Base-by-base conservation (phyloP, 2,797 vertebrate species). In the Rachycentron canadum region DNA sequence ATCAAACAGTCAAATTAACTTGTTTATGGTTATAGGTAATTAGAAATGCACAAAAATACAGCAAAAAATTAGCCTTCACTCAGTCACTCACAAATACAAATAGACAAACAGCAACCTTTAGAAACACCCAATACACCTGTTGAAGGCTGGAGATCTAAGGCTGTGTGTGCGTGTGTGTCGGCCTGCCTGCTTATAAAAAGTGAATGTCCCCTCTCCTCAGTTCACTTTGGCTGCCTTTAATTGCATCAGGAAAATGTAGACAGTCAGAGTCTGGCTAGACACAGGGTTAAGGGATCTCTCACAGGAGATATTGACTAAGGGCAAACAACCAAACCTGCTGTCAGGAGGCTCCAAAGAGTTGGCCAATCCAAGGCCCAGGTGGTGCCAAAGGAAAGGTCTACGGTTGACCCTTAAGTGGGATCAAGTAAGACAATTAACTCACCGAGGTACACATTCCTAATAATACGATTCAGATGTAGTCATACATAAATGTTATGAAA, bases 181-280 rank as follows among this genome's bases (percentile, higher is more conserved):
- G 50, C 28, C 53, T 53, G 49, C 17, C 13, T 0, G 0, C 60
- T 62, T 32, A 50, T 67, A 34, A 38, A 68, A 75, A 43, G 69
- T 26, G 45, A 58, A 67, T 45, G 65, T 19, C 61, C 72, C 14
- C 28, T n/a, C 11, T 56, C 23, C 47, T 71, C 62, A 8, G 63
- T 66, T 66, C 23, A 56, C 26, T 60, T 82, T 40, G 13, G 67
- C 62, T 78, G 53, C 72, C 60, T 88, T 90, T 86, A 91, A 91
- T 91, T 89, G 86, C 83, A 88, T 26, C 64, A 57, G 65, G 76
- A 85, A 87, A 71, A 87, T 87, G 64, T 62, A 62, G 67, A 69
- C 50, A 65, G 69, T 83, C 47, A 73, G 38, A 49, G 79, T 78
- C 72, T 52, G 76, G 23, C 61, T 61, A 41, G 17, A 79, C 76